Conservation (phyloP, 2,888 invertebrate species). For the Tyria jacobaeae region DNA sequence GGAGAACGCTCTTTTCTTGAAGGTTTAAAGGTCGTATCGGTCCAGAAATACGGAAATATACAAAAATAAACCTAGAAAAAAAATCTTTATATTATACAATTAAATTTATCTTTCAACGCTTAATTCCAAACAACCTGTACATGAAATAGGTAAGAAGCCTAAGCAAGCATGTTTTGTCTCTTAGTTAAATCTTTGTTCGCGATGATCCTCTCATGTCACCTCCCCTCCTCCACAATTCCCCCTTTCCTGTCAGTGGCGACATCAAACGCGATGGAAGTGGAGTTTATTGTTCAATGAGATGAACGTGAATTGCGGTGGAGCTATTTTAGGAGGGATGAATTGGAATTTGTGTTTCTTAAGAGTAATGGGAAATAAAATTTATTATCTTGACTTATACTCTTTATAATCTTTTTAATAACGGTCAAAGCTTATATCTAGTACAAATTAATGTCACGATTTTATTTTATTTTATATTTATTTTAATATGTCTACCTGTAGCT, state of each 20-base stretch:
- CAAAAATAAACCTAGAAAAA: too few species aligned
- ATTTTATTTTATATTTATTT: too few species aligned
- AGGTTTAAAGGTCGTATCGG: too few species aligned
- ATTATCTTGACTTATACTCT: too few species aligned
- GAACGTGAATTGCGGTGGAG: slow-evolving; percentile 31
- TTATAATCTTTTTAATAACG: too few species aligned
- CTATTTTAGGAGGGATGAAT: slow-evolving; percentile 39
- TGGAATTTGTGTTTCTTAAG: slow-evolving; percentile 12
- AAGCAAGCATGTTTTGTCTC: slow-evolving; percentile 81
- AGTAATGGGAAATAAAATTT: background rate
- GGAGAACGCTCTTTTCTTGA: too few species aligned
- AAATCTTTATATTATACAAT: too few species aligned
- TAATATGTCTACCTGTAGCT: too few species aligned
- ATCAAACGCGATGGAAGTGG: slow-evolving; percentile 64
- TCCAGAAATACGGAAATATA: too few species aligned
- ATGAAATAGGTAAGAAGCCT: slow-evolving; percentile 70
- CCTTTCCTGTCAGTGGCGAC: slow-evolving; percentile 66
- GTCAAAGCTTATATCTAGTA: too few species aligned
- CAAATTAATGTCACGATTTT: too few species aligned
- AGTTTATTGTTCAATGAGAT: slow-evolving; percentile 54
- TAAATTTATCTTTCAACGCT: too few species aligned
- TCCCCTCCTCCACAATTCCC: slow-evolving; percentile 28
- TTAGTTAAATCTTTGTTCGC: slow-evolving; percentile 77
- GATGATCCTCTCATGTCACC: slow-evolving; percentile 60
- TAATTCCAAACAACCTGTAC: slow-evolving; percentile 60